Base-by-base conservation (phyloP, 1,140 invertebrate genomes). In the Nomia melanderi region DNA sequence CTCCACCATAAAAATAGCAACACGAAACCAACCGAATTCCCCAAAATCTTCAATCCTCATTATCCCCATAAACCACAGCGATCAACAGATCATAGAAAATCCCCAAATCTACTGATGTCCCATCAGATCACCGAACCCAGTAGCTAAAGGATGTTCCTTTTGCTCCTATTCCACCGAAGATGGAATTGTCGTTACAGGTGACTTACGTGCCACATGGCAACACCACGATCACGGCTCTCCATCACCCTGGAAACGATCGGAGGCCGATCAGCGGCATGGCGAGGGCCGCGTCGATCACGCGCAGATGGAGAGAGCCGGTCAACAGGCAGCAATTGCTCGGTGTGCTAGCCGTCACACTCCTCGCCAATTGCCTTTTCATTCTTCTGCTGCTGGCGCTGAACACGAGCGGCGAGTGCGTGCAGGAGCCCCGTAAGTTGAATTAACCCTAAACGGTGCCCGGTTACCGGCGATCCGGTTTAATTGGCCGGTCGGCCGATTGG, bases 321-420 rank as follows among this genome's bases (percentile, higher is more conserved):
- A 89, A 75, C 59, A 89, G 87, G 33, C 90, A 91, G 76, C 86
- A 87, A 63, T 85, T 91, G 71, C 75, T 92, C 41, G 86, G 82
- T 25, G 77, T 90, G 14, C 77, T 92, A n/a, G 85, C 90, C 0
- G 67, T 90, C 33, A 86, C 81, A 66, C 78, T 92, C 0, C 69
- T 92, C 7, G 83, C 84, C 12, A 87, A 84, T 71, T 89, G 87
- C 64, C 41, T 90, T 39, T 88, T 91, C 29, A 90, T 87, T 47
- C 82, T 91, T 47, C 74, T 92, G 31, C 74, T 91, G 25, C 56
- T 91, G 62, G 88, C 83, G 41, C 69, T 91, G 33, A 90, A 91
- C 57, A 77, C 83, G 23, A 78, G 80, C 25, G 80, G 87, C 33
- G 83, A 90, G 64, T 90, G 85, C 70, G 76, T 71, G 7, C 79